These are phyloP conservation scores for Climacteris rufus DNA, from an alignment of 2,113 vertebrate genomes.

Conservation along the genomic window DNA sequence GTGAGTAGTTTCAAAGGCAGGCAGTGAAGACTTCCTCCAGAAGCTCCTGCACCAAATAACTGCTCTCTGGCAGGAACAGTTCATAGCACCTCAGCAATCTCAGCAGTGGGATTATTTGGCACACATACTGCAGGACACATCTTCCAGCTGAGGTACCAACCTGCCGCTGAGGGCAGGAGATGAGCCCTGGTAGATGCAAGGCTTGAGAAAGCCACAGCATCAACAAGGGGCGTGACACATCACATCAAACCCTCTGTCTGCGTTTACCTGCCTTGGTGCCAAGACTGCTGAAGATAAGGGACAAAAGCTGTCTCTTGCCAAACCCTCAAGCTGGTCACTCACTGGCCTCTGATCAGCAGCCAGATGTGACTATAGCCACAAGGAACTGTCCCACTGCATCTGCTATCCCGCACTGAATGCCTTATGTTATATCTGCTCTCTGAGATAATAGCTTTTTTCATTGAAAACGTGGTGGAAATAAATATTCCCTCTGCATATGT, in stretches of 20 bases:
- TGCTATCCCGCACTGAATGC: fast-evolving
- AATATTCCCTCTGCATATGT: background rate
- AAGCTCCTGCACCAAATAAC: background rate
- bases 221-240: background rate
- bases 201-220: background rate
- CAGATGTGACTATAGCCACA: background rate
- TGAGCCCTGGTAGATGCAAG: background rate
- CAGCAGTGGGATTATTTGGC: background rate
- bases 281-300: background rate
- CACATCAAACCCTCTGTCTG: background rate
- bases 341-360: background rate
- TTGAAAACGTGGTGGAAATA: background rate
- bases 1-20: background rate
- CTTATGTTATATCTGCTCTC: background rate
- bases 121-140: fast-evolving
- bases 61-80: background rate
- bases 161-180: background rate
- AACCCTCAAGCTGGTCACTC: background rate
- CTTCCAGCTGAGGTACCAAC: background rate
- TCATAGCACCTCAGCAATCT: background rate
- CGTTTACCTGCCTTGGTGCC: background rate
- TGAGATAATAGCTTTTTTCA: background rate
- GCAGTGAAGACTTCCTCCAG: background rate
- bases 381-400: fast-evolving
- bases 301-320: background rate